phyloP scores from a whole-genome alignment of 2,888 invertebrate genomes.

The Eristalis tenax region DNA sequence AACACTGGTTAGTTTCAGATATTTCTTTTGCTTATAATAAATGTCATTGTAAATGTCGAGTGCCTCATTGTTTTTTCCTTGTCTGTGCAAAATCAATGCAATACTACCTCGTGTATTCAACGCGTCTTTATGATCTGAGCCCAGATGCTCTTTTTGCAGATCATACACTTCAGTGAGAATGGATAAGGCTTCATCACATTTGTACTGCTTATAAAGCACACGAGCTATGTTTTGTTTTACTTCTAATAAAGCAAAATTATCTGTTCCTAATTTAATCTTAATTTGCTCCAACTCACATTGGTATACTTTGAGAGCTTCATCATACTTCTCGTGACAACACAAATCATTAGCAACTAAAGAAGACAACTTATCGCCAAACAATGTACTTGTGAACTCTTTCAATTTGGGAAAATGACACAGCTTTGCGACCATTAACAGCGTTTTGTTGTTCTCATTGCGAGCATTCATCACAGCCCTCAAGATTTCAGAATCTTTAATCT shows the following conservation, averaged over 20 bases:
- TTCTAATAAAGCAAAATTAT: conserved; percentile 1
- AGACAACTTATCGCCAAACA: background rate
- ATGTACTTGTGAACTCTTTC: background rate
- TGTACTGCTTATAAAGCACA: background rate
- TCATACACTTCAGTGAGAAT: background rate
- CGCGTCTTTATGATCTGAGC: background rate
- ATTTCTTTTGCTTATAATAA: conserved; percentile 18
- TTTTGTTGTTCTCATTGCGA: conserved; percentile 13
- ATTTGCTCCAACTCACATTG: background rate
- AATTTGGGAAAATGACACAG: background rate
- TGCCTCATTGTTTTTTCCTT: conserved; percentile 16
- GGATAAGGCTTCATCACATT: background rate
- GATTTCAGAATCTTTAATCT: conserved; percentile 9
- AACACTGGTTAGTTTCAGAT: background rate
- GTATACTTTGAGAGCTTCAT: background rate
- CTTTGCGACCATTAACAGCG: conserved; percentile 10
- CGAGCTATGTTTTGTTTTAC: background rate
- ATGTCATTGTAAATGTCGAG: conserved; percentile 3
- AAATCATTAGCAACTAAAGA: no score
- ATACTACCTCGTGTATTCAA: conserved; percentile 1
- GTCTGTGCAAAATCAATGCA: conserved; percentile 1
- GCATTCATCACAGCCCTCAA: conserved; percentile 19
- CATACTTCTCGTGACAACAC: background rate
- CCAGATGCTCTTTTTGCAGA: conserved; percentile 3
- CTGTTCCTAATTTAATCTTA: conserved; percentile 5